phyloP scores from a whole-genome alignment of 1,140 invertebrate species.

The Cecropterus lyciades region DNA sequence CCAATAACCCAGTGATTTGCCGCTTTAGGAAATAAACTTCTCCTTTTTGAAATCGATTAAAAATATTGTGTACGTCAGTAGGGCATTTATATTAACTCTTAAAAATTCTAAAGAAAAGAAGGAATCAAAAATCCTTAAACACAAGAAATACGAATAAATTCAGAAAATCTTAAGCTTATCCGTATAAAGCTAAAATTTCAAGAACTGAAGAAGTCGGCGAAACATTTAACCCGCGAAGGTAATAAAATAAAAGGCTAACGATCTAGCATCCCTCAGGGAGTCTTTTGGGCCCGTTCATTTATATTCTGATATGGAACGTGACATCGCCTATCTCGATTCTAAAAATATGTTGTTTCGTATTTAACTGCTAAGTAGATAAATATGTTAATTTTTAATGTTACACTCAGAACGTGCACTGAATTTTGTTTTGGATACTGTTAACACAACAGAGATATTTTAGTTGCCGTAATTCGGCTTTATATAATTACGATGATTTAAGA shows the following conservation, averaged over 20 bases:
- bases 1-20: too few species aligned
- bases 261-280: slow-evolving; percentile 10
- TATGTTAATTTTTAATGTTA: neutral
- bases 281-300: slow-evolving; percentile 21
- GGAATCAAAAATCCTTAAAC: too few species aligned
- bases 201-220: neutral
- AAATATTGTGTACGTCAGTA: too few species aligned
- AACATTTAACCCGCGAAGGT: slow-evolving; percentile 15
- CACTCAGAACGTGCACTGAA: neutral
- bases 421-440: neutral
- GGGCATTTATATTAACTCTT: too few species aligned
- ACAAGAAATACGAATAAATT: neutral
- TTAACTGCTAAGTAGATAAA: neutral
- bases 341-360: slow-evolving; percentile 21
- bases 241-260: slow-evolving; percentile 27
- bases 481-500: too few species aligned
- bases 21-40: too few species aligned
- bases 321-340: slow-evolving; percentile 12
- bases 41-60: too few species aligned
- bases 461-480: too few species aligned
- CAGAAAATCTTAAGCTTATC: neutral
- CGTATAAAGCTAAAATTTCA: neutral
- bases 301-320: slow-evolving; percentile 21
- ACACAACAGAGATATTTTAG: too few species aligned
- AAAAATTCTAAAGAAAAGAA: too few species aligned